Percentiles rank a stretch among this genome's conserved stretches.
phyloP scores from a whole-genome alignment of 2,113 vertebrate genomes.

The Catharus fuscescens region DNA sequence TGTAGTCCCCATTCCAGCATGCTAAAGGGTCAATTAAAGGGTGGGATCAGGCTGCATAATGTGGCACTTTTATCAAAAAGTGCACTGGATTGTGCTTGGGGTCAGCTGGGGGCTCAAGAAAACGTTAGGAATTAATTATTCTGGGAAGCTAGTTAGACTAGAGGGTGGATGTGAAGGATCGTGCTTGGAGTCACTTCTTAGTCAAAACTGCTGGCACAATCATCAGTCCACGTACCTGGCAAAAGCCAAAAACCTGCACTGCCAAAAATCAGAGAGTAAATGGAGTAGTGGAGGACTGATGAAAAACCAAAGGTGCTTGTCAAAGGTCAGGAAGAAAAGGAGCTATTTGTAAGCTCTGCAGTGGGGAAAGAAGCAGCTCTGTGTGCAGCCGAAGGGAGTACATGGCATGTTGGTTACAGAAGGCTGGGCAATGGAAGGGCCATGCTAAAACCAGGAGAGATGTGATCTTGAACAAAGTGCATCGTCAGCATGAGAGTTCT shows the following conservation, averaged over 20 bases:
- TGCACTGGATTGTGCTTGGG: background rate
- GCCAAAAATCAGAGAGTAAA: background rate
- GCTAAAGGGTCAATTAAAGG: background rate
- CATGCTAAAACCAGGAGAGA: background rate
- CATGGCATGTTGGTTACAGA: fast-evolving
- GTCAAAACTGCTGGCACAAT: background rate
- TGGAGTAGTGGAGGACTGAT: background rate
- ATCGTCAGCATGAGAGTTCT: fast-evolving
- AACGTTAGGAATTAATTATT: background rate
- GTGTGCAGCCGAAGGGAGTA: fast-evolving
- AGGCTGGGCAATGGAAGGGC: fast-evolving
- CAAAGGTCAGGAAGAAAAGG: background rate
- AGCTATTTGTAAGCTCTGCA: background rate
- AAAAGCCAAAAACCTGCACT: background rate
- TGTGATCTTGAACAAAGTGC: background rate
- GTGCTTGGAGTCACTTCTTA: background rate
- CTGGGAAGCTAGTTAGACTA: background rate
- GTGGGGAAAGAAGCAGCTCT: background rate
- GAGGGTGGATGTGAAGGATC: background rate
- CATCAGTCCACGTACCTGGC: background rate
- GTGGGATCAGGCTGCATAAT: background rate
- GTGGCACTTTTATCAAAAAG: background rate
- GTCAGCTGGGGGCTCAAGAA: background rate
- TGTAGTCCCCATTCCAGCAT: background rate
- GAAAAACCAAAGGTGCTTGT: background rate